Percentiles rank a stretch among this genome's conserved stretches.
Conservation (phyloP, 2,113 vertebrate genomes). For the Ardeotis arabs region DNA sequence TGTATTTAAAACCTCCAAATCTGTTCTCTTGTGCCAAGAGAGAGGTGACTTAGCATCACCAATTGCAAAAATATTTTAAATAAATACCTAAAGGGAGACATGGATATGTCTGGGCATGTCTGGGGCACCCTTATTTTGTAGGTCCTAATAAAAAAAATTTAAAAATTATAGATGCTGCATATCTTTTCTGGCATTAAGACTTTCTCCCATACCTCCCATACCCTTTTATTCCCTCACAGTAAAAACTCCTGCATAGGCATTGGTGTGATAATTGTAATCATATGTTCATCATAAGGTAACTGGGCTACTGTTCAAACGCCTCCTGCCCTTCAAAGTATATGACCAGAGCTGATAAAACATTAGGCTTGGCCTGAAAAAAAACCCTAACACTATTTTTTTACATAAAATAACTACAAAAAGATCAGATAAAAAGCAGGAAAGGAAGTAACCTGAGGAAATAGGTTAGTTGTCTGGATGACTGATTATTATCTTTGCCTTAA, state of each 20-base stretch:
- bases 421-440: not conserved
- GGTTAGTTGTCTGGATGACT: not conserved
- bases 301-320: not conserved
- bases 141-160: not conserved
- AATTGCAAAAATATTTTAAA: not conserved
- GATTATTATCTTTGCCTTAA: not conserved
- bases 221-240: not conserved
- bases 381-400: not conserved
- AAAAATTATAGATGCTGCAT: not conserved
- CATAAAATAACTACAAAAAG: not conserved
- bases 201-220: not conserved
- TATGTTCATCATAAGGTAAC: not conserved
- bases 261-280: not conserved
- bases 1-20: not conserved
- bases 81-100: not conserved
- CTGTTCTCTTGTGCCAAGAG: not conserved
- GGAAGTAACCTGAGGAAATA: not conserved
- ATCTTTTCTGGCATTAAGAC: not conserved
- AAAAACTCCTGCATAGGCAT: not conserved
- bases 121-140: not conserved
- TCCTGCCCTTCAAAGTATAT: not conserved
- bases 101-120: not conserved
- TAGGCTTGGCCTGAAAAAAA: not conserved
- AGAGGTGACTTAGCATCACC: not conserved
- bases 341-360: not conserved